Base-by-base conservation (phyloP, 1,140 invertebrate species). In the Rhopalosiphum maidis region DNA sequence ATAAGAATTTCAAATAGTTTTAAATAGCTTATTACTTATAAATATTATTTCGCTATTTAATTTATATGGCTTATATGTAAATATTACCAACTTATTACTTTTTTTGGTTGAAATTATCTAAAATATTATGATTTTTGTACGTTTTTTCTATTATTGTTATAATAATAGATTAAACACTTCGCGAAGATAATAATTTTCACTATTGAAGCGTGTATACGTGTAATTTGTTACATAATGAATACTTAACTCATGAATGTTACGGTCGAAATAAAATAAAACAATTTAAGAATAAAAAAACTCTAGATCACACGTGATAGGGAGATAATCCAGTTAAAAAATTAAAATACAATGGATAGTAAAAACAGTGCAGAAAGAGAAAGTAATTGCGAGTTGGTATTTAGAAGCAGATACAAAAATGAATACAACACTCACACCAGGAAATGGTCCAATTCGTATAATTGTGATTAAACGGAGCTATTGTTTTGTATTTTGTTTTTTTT, bases 301-400 rank as follows among this genome's bases (percentile, higher is more conserved):
- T 90, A 68, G 77, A 93, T 93, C 91, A 93, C 82, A 93, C 91
- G 82, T 93, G 91, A 93, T 93, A 93, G 48, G 82, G 77, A 83
- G 90, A 93, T 93, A 93, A 93, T 93, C 77, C 91, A 93, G 77
- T 93, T 93, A 86, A 51, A 92, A 91, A 93, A 93, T 93, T 93
- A 93, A 93, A 93, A 93, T 93, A 93, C 91, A 93, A 93, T 93
- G 82, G 82, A 55, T 54, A 51, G 48, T 86, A 85, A 93, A 86
- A 85, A 93, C 77, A 93, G 91, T 85, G 91, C 91, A 83, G 22
- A 93, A 93, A 93, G 91, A 51, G 91, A 93, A 93, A 93, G 91
- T 93, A 83, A 85, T 90, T 85, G 77, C 37, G 91, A 85, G 82
- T 93, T 37, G 82, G 48, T 83, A 85, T 85, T 93, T 93, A 93